Percentiles rank a stretch among this genome's conserved stretches.
phyloP scores from a whole-genome alignment of 2,888 invertebrate species.

The Drosophila pseudotakahashii region DNA sequence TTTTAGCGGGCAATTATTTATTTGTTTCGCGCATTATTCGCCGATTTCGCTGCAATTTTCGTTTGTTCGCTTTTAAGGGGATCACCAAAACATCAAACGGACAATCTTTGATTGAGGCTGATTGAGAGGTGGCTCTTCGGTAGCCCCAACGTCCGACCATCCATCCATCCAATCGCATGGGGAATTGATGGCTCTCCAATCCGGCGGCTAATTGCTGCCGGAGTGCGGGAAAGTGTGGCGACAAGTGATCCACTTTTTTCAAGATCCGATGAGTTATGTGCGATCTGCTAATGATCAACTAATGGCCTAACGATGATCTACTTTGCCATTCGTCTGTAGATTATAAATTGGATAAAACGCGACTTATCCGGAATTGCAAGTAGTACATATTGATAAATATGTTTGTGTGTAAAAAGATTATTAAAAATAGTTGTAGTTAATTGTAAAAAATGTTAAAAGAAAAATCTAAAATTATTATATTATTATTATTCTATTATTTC shows the following conservation, averaged over 20 bases:
- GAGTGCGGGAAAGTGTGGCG: conserved; percentile 39
- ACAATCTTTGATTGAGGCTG: conserved; percentile 39
- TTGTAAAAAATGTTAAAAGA: no score
- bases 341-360: conserved; percentile 18
- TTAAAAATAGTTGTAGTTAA: neutral
- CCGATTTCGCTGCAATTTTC: conserved; percentile 49
- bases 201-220: conserved; percentile 36
- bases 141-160: neutral
- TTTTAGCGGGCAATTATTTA: conserved; percentile 67
- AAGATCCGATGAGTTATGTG: conserved; percentile 23
- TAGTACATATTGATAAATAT: neutral
- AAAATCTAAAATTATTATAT: no score
- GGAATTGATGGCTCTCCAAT: conserved; percentile 35
- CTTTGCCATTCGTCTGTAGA: conserved; percentile 30
- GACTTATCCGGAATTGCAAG: conserved; percentile 7
- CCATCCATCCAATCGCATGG: conserved; percentile 9
- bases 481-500: no score
- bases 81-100: conserved; percentile 11
- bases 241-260: conserved; percentile 40
- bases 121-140: conserved; percentile 13
- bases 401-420: neutral
- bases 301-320: conserved; percentile 30
- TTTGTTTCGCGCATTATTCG: conserved; percentile 52
- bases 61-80: conserved; percentile 42
- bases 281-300: conserved; percentile 43